phyloP scores from a whole-genome alignment of 2,888 invertebrate species.

The Leucophenga maculata region DNA sequence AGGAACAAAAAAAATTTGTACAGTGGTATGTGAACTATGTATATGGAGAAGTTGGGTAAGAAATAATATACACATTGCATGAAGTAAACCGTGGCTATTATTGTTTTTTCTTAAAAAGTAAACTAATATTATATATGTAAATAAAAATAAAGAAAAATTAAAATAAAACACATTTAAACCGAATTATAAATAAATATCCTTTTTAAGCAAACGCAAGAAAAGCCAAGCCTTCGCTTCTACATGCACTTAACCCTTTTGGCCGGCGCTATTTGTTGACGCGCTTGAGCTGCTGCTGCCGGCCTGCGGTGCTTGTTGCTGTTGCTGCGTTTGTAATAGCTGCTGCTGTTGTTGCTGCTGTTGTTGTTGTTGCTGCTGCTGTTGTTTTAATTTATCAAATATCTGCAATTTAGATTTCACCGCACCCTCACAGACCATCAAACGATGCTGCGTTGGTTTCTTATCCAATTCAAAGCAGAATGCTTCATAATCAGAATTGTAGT shows the following conservation, averaged over 20 bases:
- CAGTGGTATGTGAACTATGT: background rate
- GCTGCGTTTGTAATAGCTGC: constrained; percentile 43
- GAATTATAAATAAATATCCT: too few relatives aligned
- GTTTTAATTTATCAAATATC: constrained; percentile 84
- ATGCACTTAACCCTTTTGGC: constrained; percentile 30
- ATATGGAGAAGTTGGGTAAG: background rate
- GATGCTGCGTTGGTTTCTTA: constrained; percentile 75
- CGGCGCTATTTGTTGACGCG: constrained; percentile 39
- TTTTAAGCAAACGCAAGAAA: too few relatives aligned
- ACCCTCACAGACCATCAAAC: constrained; percentile 87
- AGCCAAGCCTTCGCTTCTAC: background rate
- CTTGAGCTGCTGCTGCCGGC: constrained; percentile 23
- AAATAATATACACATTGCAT: background rate
- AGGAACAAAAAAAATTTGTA: constrained; percentile 1
- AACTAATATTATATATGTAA: constrained; percentile 10
- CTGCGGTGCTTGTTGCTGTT: constrained; percentile 20
- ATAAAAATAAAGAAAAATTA: constrained; percentile 26
- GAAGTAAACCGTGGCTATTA: background rate
- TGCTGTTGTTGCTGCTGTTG: constrained; percentile 56
- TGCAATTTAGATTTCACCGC: constrained; percentile 89
- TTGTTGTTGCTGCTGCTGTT: constrained; percentile 60
- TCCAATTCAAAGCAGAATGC: constrained; percentile 71
- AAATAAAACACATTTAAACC: background rate
- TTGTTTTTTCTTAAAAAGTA: constrained; percentile 19
- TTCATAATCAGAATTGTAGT: constrained; percentile 67